These are phyloP conservation scores for Aix galericulata DNA, from an alignment of 2,113 vertebrate genomes.

Conservation along the genomic window DNA sequence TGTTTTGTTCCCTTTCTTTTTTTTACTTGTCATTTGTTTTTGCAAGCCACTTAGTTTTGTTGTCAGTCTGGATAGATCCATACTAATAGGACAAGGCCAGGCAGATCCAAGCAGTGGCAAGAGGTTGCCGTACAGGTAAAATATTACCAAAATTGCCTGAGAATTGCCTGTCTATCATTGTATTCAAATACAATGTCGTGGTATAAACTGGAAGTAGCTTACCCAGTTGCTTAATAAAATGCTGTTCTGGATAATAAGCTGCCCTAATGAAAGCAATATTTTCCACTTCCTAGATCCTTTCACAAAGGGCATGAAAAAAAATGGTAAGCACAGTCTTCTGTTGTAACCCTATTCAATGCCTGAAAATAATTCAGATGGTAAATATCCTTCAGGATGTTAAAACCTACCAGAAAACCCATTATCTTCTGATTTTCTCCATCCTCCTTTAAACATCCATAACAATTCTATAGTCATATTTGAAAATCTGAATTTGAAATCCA, in stretches of 20 bases:
- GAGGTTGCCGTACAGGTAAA: neutral
- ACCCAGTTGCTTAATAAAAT: neutral
- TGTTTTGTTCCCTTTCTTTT: neutral
- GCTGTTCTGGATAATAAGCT: neutral
- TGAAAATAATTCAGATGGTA: neutral
- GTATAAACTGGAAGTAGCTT: neutral
- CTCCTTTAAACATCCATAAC: neutral
- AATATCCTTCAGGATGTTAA: neutral
- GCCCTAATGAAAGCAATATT: neutral
- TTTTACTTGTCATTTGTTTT: neutral
- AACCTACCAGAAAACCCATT: neutral
- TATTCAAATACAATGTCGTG: neutral
- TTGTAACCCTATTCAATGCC: neutral
- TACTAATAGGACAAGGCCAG: neutral
- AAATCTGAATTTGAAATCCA: neutral
- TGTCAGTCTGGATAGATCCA: neutral
- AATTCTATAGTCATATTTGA: neutral
- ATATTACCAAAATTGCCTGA: neutral
- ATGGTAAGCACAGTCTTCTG: neutral
- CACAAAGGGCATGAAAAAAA: neutral
- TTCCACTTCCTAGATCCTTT: neutral
- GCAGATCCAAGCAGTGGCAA: neutral
- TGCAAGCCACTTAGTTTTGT: neutral
- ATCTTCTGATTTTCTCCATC: neutral
- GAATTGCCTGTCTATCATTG: neutral